phyloP scores from a whole-genome alignment of 2,113 vertebrate genomes.

The Cinclus cinclus region DNA sequence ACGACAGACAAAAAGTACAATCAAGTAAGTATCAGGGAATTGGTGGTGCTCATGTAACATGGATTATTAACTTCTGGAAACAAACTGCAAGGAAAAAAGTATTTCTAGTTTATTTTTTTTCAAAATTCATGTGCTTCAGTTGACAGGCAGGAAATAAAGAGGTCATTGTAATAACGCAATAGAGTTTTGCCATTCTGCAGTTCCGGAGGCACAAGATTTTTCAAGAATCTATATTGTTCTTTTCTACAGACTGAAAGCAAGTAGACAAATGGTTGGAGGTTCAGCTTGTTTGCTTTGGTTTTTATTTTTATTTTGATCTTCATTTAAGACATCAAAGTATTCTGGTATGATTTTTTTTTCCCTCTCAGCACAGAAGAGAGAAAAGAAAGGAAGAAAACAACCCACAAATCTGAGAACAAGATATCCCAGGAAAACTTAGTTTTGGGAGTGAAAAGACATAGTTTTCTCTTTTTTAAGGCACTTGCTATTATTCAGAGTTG shows the following conservation, averaged over 20 bases:
- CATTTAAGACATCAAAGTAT: background rate
- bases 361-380: too few species aligned
- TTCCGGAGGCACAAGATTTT: background rate
- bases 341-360: background rate
- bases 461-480: accelerated
- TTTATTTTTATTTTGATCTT: background rate
- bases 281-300: background rate
- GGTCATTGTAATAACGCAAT: background rate
- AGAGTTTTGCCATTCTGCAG: background rate
- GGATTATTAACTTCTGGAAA: background rate
- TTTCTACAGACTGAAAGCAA: background rate
- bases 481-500: background rate
- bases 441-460: background rate
- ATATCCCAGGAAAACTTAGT: background rate
- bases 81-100: background rate
- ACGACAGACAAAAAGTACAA: background rate
- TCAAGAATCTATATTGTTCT: background rate
- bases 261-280: accelerated
- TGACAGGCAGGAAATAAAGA: background rate
- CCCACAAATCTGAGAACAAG: background rate
- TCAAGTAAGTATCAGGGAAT: background rate
- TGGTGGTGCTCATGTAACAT: background rate
- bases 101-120: background rate
- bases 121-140: background rate
- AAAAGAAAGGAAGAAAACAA: background rate